A percentile compares a stretch with the other conserved stretches of the same genome.
phyloP scores from a whole-genome alignment of 2,888 invertebrate species.

The Alcis repandata region DNA sequence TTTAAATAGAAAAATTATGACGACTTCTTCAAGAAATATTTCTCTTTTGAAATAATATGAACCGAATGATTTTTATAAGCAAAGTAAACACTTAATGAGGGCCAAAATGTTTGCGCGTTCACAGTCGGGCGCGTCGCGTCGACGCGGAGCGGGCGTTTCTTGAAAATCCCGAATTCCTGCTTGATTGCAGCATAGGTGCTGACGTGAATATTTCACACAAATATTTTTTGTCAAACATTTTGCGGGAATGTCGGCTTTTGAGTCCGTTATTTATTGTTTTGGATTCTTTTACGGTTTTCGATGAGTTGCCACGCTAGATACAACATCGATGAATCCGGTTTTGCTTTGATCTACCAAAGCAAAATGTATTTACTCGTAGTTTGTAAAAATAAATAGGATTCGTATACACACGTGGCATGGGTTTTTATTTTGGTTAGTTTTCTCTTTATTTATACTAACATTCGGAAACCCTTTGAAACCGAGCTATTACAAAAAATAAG shows the following conservation, averaged over 20 bases:
- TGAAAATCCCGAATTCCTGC: slow-evolving; percentile 46
- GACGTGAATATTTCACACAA: slow-evolving; percentile 46
- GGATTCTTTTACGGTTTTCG: slow-evolving; percentile 7
- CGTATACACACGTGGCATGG: too few relatives aligned
- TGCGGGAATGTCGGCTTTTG: slow-evolving; percentile 28
- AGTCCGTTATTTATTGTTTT: slow-evolving; percentile 28
- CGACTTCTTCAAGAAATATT: slow-evolving; percentile 24
- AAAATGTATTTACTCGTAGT: too few relatives aligned
- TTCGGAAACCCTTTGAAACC: too few relatives aligned
- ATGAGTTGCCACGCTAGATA: neutral
- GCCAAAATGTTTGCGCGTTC: slow-evolving; percentile 76
- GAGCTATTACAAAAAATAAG: too few relatives aligned
- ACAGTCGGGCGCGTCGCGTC: slow-evolving; percentile 59
- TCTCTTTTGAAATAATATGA: slow-evolving; percentile 41
- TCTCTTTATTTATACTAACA: too few relatives aligned
- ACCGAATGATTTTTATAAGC: slow-evolving; percentile 70
- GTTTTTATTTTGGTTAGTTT: too few relatives aligned
- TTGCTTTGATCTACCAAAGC: neutral
- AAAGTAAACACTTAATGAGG: slow-evolving; percentile 81
- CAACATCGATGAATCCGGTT: neutral
- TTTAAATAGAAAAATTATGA: slow-evolving; percentile 14
- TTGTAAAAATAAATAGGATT: too few relatives aligned
- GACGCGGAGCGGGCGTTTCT: slow-evolving; percentile 39
- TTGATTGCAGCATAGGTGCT: slow-evolving; percentile 51
- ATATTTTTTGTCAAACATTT: slow-evolving; percentile 47